Conservation (phyloP, 2,888 invertebrate genomes). For the Plemyria rubiginata region DNA sequence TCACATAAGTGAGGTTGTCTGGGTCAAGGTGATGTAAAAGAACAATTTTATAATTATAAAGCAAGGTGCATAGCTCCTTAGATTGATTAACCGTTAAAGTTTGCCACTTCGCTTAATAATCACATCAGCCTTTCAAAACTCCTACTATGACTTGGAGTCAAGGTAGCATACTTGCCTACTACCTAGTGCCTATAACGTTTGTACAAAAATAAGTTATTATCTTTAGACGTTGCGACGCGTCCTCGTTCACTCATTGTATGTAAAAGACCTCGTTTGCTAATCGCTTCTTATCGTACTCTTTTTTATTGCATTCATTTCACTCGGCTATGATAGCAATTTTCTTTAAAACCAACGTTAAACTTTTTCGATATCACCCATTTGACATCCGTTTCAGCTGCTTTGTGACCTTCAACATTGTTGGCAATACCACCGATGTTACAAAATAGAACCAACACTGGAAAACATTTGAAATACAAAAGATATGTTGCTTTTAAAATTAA, state of each 20-base stretch:
- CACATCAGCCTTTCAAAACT: slow-evolving; percentile 23
- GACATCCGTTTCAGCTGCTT: too few species aligned
- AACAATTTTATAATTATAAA: not conserved
- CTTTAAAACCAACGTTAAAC: too few species aligned
- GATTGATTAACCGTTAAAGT: slow-evolving; percentile 5
- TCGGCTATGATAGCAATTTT: too few species aligned
- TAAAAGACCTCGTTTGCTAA: not conserved
- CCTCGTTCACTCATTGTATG: not conserved
- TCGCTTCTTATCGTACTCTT: not conserved
- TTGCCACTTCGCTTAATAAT: slow-evolving; percentile 4
- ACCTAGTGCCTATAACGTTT: not conserved
- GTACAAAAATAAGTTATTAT: not conserved
- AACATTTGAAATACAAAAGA: too few species aligned
- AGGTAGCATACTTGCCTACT: slow-evolving; percentile 33
- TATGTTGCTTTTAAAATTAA: too few species aligned
- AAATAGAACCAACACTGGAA: too few species aligned
- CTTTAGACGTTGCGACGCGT: not conserved
- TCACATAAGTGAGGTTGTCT: slow-evolving; percentile 6
- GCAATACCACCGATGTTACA: too few species aligned
- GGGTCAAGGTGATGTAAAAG: slow-evolving; percentile 11
- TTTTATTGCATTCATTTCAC: not conserved
- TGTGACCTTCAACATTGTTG: too few species aligned
- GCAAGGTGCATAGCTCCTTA: not conserved
- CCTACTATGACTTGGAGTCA: slow-evolving; percentile 34
- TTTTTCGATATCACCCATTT: too few species aligned